Base-by-base conservation (phyloP, 1,140 invertebrate species). In the Lasaia peninsularis region DNA sequence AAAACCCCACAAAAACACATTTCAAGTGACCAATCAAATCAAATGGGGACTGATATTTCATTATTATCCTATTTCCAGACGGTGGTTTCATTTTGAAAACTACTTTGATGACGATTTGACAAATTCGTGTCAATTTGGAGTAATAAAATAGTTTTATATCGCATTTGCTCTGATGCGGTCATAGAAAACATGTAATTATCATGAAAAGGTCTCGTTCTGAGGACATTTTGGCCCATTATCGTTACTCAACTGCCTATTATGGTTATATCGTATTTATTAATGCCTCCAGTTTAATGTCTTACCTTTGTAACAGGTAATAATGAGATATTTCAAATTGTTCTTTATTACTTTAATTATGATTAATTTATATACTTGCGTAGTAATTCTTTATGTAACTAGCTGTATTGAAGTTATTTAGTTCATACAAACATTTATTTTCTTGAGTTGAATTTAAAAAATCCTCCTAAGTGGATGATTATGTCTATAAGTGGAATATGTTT, bases 141-240 rank as follows among this genome's bases (percentile, higher is more conserved):
- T 73, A 86, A 86, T 86, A 88, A 88, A 86, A 85, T 79, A 76
- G 77, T 86, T 86, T 87, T 80, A 85, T 77, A 75, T 80, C 76
- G 69, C 81, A 86, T 88, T 88, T 83, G 86, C 69, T 75, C 75
- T 75, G 78, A 88, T 82, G 76, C 78, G 78, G 82, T 80, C 68
- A 67, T 68, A 48, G 40, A 50, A 56, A 78, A 72, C 71, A 50
- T 84, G 62, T 83, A 72, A 87, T 87, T 87, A 87, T 63, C 44
- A 52, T 60, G 68, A 67, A 81, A 85, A 71, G 73, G 73, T 56
- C 63, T 69, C 54, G 48, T 63, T 65, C 21, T 49, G 62, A 63
- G 59, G 62, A 63, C 62, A 62, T 66, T 63, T 53, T 53, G 24
- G 48, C 48, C 48, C 59, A 57, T 63, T 56, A 61, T 48, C 34